Percentiles rank a stretch among this genome's conserved stretches.
Conservation (phyloP, 2,888 invertebrate genomes). For the Neoscelio sp. region DNA sequence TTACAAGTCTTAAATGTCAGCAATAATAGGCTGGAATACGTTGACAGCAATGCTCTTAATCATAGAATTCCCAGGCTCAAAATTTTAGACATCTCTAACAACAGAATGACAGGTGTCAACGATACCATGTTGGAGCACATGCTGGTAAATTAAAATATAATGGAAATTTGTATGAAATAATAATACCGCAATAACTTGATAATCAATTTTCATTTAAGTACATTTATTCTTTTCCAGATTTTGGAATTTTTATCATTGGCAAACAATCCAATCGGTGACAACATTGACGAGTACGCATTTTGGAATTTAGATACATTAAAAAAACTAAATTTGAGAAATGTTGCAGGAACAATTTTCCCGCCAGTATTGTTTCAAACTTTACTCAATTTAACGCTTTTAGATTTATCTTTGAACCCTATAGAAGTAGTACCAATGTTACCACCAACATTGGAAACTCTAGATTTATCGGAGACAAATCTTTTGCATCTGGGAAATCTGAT, state of each 20-base stretch:
- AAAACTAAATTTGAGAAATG: slow-evolving; percentile 76
- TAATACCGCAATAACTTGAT: no score
- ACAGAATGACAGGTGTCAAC: slow-evolving; percentile 77
- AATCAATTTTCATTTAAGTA: background rate
- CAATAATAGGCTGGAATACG: slow-evolving; percentile 92
- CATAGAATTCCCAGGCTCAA: slow-evolving; percentile 77
- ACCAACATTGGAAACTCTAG: slow-evolving; percentile 85
- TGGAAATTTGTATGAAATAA: no score
- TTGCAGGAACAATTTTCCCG: slow-evolving; percentile 75
- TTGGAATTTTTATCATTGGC: slow-evolving; percentile 78
- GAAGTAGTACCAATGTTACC: slow-evolving; percentile 85
- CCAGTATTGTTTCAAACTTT: slow-evolving; percentile 75
- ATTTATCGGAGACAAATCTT: slow-evolving; percentile 87
- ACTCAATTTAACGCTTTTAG: slow-evolving; percentile 73
- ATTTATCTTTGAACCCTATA: slow-evolving; percentile 84
- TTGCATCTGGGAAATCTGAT: slow-evolving; percentile 82
- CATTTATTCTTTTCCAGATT: slow-evolving; percentile 72
- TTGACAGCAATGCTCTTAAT: slow-evolving; percentile 84
- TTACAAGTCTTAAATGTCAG: slow-evolving; percentile 94
- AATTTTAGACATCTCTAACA: slow-evolving; percentile 79
- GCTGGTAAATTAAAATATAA: slow-evolving; percentile 72
- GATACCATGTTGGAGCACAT: slow-evolving; percentile 80
- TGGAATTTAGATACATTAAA: slow-evolving; percentile 72
- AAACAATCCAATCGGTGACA: slow-evolving; percentile 78
- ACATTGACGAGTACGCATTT: slow-evolving; percentile 79